phyloP scores from a whole-genome alignment of 2,797 vertebrate species.

The Scarus forsteni region DNA sequence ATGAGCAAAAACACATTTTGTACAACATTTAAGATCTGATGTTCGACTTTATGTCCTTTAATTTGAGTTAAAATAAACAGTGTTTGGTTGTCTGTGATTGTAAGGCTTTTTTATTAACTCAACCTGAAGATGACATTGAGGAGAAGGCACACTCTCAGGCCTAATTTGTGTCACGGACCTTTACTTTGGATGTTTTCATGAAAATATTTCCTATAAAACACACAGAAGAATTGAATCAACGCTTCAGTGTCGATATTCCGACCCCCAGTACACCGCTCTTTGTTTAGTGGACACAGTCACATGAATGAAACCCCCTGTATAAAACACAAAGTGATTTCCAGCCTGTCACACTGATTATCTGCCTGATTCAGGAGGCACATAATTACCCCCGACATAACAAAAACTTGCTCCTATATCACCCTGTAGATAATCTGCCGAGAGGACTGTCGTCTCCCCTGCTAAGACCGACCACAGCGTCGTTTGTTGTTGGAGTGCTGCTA shows the following conservation, averaged over 20 bases:
- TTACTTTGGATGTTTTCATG: constrained; percentile 2
- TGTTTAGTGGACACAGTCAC: constrained; percentile 4
- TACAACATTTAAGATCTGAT: too few species aligned
- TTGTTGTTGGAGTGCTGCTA: constrained; percentile 14
- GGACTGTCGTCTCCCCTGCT: not conserved
- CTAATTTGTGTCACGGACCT: not conserved
- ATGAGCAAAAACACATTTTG: too few species aligned
- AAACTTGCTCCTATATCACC: constrained; percentile 7
- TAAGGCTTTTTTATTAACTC: too few species aligned
- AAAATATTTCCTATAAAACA: not conserved
- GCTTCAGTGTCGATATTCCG: not conserved
- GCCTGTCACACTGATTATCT: constrained; percentile 28
- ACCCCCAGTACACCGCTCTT: not conserved
- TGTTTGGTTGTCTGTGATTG: too few species aligned
- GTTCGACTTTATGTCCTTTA: too few species aligned
- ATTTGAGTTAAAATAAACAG: too few species aligned
- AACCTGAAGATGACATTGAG: too few species aligned
- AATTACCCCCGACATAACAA: constrained; percentile 38
- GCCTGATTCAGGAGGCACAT: constrained; percentile 25
- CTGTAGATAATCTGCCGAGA: constrained; percentile 31
- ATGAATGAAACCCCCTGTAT: constrained; percentile 19
- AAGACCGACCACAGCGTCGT: constrained; percentile 1
- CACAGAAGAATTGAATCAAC: not conserved
- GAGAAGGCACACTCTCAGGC: too few species aligned
- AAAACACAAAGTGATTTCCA: constrained; percentile 27